phyloP scores from a whole-genome alignment of 1,140 invertebrate species.

The Drosophila ambigua region DNA sequence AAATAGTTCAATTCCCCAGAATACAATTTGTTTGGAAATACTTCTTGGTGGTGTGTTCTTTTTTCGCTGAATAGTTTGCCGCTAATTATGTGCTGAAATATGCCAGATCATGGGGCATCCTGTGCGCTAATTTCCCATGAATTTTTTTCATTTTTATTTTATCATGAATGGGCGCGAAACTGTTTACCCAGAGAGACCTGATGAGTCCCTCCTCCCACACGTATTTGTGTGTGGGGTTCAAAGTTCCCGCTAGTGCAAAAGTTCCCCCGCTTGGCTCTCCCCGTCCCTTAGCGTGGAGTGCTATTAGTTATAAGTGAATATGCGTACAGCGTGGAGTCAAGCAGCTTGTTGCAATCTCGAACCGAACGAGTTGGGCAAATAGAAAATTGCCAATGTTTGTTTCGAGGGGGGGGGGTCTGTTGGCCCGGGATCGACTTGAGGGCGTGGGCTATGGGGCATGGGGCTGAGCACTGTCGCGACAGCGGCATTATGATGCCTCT shows the following conservation, averaged over 20 bases:
- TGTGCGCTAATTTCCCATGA: slow-evolving; percentile 37
- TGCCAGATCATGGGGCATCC: slow-evolving; percentile 51
- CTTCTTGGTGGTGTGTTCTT: slow-evolving; percentile 12
- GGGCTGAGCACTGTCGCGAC: slow-evolving; percentile 16
- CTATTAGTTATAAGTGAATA: slow-evolving; percentile 66
- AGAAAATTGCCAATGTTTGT: slow-evolving; percentile 76
- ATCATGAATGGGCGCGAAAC: slow-evolving; percentile 28
- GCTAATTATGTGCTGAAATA: slow-evolving; percentile 73
- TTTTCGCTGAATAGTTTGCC: slow-evolving; percentile 37
- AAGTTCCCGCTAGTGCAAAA: slow-evolving; percentile 53
- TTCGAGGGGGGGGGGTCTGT: not conserved
- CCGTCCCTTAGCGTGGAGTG: slow-evolving; percentile 13
- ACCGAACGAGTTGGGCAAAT: slow-evolving; percentile 74
- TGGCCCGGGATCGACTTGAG: not conserved
- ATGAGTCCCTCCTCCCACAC: slow-evolving; percentile 22
- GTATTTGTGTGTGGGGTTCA: slow-evolving; percentile 18
- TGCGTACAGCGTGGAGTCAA: slow-evolving; percentile 40
- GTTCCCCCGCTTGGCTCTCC: slow-evolving; percentile 10
- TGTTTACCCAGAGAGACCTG: slow-evolving; percentile 49
- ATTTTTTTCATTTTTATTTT: slow-evolving; percentile 18
- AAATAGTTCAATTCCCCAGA: slow-evolving; percentile 39
- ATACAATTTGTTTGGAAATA: slow-evolving; percentile 17
- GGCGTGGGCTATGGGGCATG: not conserved
- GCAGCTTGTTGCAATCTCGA: slow-evolving; percentile 73
- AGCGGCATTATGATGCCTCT: slow-evolving; percentile 70